These are phyloP conservation scores for Alfaro cultratus DNA, from an alignment of 2,797 vertebrate species.

Conservation along the genomic window DNA sequence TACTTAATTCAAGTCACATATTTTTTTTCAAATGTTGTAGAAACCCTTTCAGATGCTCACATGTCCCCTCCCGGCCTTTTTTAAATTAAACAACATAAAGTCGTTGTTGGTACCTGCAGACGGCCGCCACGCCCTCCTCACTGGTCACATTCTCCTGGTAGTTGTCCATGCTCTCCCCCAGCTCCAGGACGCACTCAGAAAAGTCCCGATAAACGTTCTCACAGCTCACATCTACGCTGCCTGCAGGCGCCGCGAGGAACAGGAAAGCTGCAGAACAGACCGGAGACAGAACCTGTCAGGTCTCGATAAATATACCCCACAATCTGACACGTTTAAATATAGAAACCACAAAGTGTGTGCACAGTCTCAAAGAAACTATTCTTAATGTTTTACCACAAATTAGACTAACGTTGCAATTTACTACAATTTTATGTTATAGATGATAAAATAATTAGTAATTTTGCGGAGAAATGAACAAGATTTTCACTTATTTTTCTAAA, in stretches of 20 bases:
- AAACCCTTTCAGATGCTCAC: not conserved
- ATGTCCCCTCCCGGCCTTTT: not conserved
- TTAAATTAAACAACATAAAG: not conserved
- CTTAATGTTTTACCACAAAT: not conserved
- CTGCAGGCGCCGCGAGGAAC: constrained; percentile 50
- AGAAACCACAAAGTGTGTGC: not conserved
- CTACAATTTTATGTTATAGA: not conserved
- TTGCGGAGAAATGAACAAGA: not conserved
- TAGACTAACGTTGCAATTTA: not conserved
- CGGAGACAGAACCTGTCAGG: not conserved
- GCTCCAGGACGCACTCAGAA: constrained; percentile 81
- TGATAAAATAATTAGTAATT: not conserved
- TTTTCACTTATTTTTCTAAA: not conserved
- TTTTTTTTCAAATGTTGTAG: not conserved
- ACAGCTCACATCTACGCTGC: constrained; percentile 75
- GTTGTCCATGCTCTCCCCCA: constrained; percentile 80
- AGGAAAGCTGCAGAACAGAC: constrained; percentile 71
- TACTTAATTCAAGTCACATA: not conserved
- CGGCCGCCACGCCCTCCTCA: constrained; percentile 68
- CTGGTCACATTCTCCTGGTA: constrained; percentile 80
- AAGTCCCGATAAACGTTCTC: constrained; percentile 81
- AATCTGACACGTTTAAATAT: not conserved
- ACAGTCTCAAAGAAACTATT: not conserved
- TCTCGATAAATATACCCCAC: not conserved
- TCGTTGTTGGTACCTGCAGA: constrained; percentile 75